Evolutionary conservation across 2,113 vertebrate species (phyloP).

Genomic region (Sceloporus undulatus): DNA sequence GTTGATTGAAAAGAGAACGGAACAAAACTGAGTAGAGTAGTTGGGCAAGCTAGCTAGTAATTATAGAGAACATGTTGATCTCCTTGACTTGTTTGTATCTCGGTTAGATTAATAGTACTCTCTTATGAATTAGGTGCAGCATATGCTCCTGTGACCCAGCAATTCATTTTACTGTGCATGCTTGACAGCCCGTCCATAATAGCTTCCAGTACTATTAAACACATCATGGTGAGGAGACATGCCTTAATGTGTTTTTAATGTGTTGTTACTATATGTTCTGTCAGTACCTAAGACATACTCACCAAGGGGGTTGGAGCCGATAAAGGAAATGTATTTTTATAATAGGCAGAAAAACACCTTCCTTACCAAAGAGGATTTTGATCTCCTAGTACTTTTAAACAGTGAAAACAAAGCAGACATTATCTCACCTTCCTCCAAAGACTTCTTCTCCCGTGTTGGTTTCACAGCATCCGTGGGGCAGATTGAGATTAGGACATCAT

Average conservation of each 20-base stretch:
- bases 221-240: conserved; percentile 39
- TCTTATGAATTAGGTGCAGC: conserved; percentile 24
- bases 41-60: conserved; percentile 34
- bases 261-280: conserved; percentile 45
- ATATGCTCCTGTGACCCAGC: conserved; percentile 39
- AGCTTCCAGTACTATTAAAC: conserved; percentile 54
- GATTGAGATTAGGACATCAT: neutral
- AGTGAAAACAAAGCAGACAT: neutral
- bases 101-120: neutral
- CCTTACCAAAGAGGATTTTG: accelerated
- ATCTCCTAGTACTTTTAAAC: neutral
- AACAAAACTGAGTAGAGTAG: conserved; percentile 31
- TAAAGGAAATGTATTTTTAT: conserved; percentile 54
- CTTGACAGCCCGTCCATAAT: conserved; percentile 47
- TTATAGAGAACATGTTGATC: neutral
- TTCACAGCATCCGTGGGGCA: neutral
- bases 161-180: conserved; percentile 26
- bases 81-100: conserved; percentile 34
- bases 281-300: conserved; percentile 38
- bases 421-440: neutral
- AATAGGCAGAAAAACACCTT: conserved; percentile 35
- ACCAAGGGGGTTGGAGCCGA: conserved; percentile 40
- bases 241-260: conserved; percentile 60
- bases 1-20: conserved; percentile 20
- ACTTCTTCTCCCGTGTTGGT: neutral